Evolutionary conservation across 2,797 vertebrate genomes (phyloP), one percentile per base, ranked within the genome.

Genomic region (Ficedula albicollis): DNA sequence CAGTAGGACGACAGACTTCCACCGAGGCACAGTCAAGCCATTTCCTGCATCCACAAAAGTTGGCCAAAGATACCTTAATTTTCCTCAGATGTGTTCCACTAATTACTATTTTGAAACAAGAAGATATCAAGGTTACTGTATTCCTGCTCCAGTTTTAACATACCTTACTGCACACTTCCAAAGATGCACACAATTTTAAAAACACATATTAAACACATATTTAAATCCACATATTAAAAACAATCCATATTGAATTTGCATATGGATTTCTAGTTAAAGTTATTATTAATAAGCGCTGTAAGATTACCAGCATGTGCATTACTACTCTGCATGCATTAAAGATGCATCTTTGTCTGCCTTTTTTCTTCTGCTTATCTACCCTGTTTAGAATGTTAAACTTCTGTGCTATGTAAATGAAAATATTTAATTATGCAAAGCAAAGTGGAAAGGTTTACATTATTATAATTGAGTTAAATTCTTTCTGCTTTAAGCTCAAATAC

Each of bases 341-440:
- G 66, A 91, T 82, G 66, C 74, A 94, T 93, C 62, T 91, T 87
- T 63, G 29, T 83, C 87, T 62, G 69, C 27, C 67, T 91, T 90
- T 90, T 91, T 88, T 79, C 74, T 96, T 51, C 76, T 84, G 80
- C 83, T 95, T 95, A 91, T 94, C 95, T 93, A 43, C 67, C 44
- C 93, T 73, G 77, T 91, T 96, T 54, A 70, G 76, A 92, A 95
- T 79, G 77, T 86, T 93, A 94, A 94, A 94, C 46, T 69, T 89
- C 92, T 79, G 51, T 86, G 69, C 92, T 94, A 95, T 87, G 93
- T 89, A 96, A 96, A 95, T 93, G 87, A 93, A 96, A 90, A 93
- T 91, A 95, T 94, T 96, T 93, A 95, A 95, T 96, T 96, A 94
- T 92, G 87, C 83, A 95, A 92, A 94, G 92, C 51, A 92, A 94